Evolutionary conservation across 2,888 invertebrate genomes (phyloP), one percentile per base, ranked within the genome.

Genomic region (Pachymerium ferrugineum): DNA sequence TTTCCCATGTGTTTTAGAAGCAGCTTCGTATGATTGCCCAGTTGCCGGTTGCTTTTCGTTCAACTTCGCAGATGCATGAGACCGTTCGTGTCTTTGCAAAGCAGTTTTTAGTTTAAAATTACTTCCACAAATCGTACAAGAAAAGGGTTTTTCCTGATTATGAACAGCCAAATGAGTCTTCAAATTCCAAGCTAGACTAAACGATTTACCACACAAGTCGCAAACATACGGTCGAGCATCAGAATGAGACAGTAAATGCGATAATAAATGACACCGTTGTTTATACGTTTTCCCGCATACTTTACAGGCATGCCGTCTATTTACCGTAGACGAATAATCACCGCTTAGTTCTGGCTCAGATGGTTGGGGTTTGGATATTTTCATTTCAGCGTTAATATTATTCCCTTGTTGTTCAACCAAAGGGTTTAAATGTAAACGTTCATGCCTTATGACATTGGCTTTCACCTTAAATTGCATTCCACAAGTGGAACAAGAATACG

Each of bases 251-350:
- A 73, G 22, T 29, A 73, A 1, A n/a, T 73, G 73, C 0, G 73
- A 73, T 3, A 73, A 25, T 1, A 73, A 19, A 31, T 73, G 73
- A 31, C 73, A 73, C 3, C 73, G 25, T 31, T 73, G 73, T 22
- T 73, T 73, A 31, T 73, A 73, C 4, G 73, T 67, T 30, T 73
- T 73, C 5, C 73, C 73, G 16, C 73, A 73, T 6, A 73, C 33
- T 30, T 73, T 73, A 31, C 73, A 73, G 1, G 73, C 67, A 19
- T 73, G 73, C 14, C 73, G 4, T n/a, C 22, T 8, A 33, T 29
- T 22, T 14, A 67, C 67, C 38, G 16, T 16, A 5, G 47, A 54
- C 22, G 28, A 28, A 31, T 25, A 68, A 22, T 30, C 28, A 28
- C 14, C 22, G 0, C 22, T 16, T 12, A 12, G 12, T 10, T 35